Percentiles rank a stretch among this genome's conserved stretches.
phyloP scores from a whole-genome alignment of 2,113 vertebrate genomes.

The Perccottus glenii region DNA sequence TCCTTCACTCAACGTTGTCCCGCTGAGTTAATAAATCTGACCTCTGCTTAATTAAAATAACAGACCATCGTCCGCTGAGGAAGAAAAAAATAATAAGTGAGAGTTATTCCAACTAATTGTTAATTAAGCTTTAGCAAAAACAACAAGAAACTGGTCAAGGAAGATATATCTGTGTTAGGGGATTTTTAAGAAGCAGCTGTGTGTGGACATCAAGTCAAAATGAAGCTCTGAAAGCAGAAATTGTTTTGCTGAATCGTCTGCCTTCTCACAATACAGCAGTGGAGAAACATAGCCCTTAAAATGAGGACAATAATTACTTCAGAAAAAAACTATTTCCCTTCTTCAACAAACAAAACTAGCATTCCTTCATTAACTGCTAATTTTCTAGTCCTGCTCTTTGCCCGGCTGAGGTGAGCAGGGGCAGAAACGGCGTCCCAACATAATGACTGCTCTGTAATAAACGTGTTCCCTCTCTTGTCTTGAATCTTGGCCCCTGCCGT shows the following conservation, averaged over 20 bases:
- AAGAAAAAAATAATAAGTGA: conserved; percentile 56
- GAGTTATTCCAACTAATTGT: conserved; percentile 77
- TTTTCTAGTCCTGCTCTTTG: conserved; percentile 68
- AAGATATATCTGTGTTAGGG: conserved; percentile 68
- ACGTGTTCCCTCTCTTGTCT: conserved; percentile 69
- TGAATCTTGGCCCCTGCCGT: conserved; percentile 68
- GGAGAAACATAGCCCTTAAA: conserved; percentile 45
- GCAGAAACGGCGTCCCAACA: conserved; percentile 66
- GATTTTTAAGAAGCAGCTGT: conserved; percentile 38
- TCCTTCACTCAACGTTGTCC: conserved; percentile 68
- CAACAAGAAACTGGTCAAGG: conserved; percentile 68
- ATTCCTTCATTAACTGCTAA: conserved; percentile 70
- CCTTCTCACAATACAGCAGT: conserved; percentile 33
- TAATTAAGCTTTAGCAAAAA: conserved; percentile 77
- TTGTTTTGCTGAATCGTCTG: conserved; percentile 6
- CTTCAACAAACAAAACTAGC: conserved; percentile 31
- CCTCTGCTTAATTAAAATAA: conserved; percentile 83
- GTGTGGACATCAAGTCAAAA: conserved; percentile 28
- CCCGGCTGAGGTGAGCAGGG: conserved; percentile 67
- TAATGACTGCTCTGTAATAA: conserved; percentile 73
- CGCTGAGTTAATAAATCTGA: conserved; percentile 81
- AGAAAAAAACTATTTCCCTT: conserved; percentile 47
- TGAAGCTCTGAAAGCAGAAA: conserved; percentile 25
- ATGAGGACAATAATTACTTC: conserved; percentile 57
- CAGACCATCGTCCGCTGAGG: conserved; percentile 73